Percentiles rank a stretch among this genome's conserved stretches.
phyloP scores from a whole-genome alignment of 2,888 invertebrate species.

The Phengaris alcon region DNA sequence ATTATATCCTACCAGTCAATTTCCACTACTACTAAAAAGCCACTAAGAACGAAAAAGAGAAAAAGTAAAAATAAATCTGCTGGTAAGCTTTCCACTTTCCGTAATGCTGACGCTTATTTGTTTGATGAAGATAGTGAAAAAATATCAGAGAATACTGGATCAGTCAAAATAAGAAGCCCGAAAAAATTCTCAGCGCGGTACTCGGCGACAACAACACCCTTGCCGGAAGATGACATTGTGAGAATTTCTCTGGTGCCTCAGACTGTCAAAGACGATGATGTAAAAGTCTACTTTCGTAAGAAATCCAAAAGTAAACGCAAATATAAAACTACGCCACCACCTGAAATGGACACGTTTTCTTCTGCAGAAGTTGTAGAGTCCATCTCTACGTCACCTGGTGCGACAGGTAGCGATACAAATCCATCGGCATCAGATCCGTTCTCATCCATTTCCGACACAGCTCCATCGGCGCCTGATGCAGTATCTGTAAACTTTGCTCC shows the following conservation, averaged over 20 bases:
- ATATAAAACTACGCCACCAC: constrained; percentile 43
- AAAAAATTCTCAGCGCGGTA: constrained; percentile 47
- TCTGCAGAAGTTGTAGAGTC: constrained; percentile 15
- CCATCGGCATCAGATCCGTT: constrained; percentile 33
- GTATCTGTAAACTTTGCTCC: constrained; percentile 11
- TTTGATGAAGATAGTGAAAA: constrained; percentile 52
- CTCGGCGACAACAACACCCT: constrained; percentile 38
- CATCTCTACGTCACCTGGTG: constrained; percentile 33
- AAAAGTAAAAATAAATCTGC: constrained; percentile 44
- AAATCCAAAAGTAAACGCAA: constrained; percentile 52
- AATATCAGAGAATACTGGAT: constrained; percentile 34
- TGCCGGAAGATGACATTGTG: constrained; percentile 44
- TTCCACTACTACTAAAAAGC: constrained; percentile 39
- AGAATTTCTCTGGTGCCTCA: constrained; percentile 63
- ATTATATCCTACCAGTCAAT: constrained; percentile 42
- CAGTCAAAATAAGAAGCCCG: constrained; percentile 32
- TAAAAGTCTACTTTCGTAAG: constrained; percentile 63
- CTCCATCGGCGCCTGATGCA: constrained; percentile 32
- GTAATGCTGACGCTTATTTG: constrained; percentile 58
- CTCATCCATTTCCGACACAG: neutral
- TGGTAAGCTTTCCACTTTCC: constrained; percentile 63
- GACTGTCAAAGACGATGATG: constrained; percentile 51
- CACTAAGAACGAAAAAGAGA: constrained; percentile 35
- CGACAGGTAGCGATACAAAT: constrained; percentile 32
- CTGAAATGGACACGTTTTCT: constrained; percentile 27